Percentiles rank a stretch among this genome's conserved stretches.
phyloP scores from a whole-genome alignment of 2,113 vertebrate genomes.

The Hypomesus transpacificus region DNA sequence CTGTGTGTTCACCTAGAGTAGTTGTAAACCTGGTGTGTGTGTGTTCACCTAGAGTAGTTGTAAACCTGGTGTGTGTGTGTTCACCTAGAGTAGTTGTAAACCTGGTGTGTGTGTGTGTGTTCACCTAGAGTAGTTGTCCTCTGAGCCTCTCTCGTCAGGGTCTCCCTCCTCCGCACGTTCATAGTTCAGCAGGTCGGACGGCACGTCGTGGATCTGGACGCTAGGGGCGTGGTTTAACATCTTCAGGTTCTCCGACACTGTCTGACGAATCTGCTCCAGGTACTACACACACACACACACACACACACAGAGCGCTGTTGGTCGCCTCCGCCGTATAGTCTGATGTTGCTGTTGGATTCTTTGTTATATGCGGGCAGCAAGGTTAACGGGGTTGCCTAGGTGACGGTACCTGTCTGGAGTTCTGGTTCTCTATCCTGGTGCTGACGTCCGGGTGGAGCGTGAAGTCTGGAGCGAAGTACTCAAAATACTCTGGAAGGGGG shows the following conservation, averaged over 20 bases:
- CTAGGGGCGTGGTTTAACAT: conserved; percentile 98
- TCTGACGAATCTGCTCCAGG: conserved; percentile 96
- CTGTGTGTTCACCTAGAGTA: background rate
- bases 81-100: background rate
- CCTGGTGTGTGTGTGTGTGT: background rate
- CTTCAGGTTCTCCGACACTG: conserved; percentile 96
- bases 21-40: no score
- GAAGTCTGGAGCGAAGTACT: conserved; percentile 98
- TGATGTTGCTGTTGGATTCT: no score
- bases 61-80: background rate
- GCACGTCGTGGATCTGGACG: conserved; percentile 97
- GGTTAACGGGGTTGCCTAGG: background rate
- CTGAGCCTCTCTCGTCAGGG: conserved; percentile 87
- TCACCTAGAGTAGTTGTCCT: conserved; percentile 91
- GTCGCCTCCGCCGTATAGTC: no score
- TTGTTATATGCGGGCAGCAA: background rate
- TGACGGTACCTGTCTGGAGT: conserved; percentile 87
- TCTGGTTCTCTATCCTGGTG: conserved; percentile 98
- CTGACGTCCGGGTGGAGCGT: conserved; percentile 97
- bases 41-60: background rate
- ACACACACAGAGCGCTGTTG: background rate
- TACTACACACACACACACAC: conserved; percentile 71
- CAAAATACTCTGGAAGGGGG: conserved; percentile 85
- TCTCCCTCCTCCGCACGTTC: conserved; percentile 92
- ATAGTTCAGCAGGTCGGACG: conserved; percentile 91